Conservation (phyloP, 1,140 invertebrate genomes). For the Scaptomyza pallida region DNA sequence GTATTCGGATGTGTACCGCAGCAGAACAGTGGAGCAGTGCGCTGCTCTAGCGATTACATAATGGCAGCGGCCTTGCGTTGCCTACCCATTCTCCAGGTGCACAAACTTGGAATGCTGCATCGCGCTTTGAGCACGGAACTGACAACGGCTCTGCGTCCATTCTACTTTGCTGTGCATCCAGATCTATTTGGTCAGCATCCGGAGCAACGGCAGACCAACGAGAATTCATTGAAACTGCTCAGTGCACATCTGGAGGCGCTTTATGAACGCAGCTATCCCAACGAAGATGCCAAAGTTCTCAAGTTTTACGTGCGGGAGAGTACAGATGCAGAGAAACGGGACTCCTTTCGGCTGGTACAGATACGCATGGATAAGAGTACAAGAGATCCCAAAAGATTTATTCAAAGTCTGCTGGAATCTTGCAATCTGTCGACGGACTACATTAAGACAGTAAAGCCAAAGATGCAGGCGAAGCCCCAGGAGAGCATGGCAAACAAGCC, state of each 20-base stretch:
- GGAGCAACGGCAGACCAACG: conserved; percentile 94
- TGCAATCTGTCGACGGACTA: conserved; percentile 94
- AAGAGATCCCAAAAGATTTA: conserved; percentile 88
- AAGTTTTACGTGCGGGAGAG: conserved; percentile 91
- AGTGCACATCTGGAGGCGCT: conserved; percentile 92
- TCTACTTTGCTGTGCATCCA: conserved; percentile 97
- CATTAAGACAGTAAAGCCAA: conserved; percentile 88
- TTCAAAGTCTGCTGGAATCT: conserved; percentile 90
- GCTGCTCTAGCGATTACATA: conserved; percentile 47
- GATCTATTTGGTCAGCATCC: conserved; percentile 97
- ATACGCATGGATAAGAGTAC: conserved; percentile 83
- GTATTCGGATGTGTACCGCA: conserved; percentile 30
- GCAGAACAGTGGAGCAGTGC: conserved; percentile 13
- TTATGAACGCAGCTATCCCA: conserved; percentile 87
- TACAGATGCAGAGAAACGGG: conserved; percentile 80
- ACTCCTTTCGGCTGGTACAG: conserved; percentile 89
- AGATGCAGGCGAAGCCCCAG: conserved; percentile 18
- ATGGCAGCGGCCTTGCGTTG: conserved; percentile 33
- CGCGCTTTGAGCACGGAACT: conserved; percentile 86
- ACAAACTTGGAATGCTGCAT: conserved; percentile 2
- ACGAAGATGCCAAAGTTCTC: conserved; percentile 85
- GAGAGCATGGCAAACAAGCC: conserved; percentile 44
- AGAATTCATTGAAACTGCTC: conserved; percentile 94
- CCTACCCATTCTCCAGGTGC: neutral
- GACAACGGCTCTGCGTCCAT: conserved; percentile 94